A percentile compares a stretch with the other conserved stretches of the same genome.
These are phyloP conservation scores for Heliconius melpomene DNA, from an alignment of 1,140 invertebrate genomes.

Conservation along the genomic window DNA sequence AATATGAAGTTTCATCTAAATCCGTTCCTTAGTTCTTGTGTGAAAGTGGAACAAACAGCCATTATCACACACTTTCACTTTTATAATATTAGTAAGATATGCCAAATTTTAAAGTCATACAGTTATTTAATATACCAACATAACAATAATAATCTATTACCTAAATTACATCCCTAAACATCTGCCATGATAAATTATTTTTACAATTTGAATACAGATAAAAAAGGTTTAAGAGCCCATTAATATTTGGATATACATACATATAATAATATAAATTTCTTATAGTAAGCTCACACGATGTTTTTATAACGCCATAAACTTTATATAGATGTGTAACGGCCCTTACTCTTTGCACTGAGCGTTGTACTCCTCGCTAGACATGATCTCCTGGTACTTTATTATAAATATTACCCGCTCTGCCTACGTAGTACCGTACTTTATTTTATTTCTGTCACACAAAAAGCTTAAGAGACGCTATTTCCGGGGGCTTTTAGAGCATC, in stretches of 20 bases:
- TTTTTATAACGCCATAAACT: conserved; percentile 19
- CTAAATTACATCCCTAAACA: background rate
- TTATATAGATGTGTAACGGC: conserved; percentile 13
- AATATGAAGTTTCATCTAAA: too few species aligned
- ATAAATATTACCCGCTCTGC: conserved; percentile 19
- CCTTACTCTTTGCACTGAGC: background rate
- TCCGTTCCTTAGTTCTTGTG: too few species aligned
- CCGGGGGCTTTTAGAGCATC: background rate
- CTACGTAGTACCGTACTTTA: background rate
- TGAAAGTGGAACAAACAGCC: too few species aligned
- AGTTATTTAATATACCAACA: background rate
- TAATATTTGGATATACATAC: background rate
- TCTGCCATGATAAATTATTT: background rate
- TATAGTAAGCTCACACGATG: conserved; percentile 2
- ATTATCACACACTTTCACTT: too few species aligned
- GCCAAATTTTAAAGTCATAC: too few species aligned
- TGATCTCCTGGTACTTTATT: conserved; percentile 38
- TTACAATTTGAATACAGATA: background rate
- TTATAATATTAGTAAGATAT: too few species aligned
- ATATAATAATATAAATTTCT: background rate
- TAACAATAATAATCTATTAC: background rate
- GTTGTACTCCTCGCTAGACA: conserved; percentile 27
- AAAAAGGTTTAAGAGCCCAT: background rate
- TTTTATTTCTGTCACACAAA: conserved; percentile 9
- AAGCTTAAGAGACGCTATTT: background rate